Evolutionary conservation across 1,140 invertebrate species (phyloP).

Genomic region (Xylocopa sonorina): DNA sequence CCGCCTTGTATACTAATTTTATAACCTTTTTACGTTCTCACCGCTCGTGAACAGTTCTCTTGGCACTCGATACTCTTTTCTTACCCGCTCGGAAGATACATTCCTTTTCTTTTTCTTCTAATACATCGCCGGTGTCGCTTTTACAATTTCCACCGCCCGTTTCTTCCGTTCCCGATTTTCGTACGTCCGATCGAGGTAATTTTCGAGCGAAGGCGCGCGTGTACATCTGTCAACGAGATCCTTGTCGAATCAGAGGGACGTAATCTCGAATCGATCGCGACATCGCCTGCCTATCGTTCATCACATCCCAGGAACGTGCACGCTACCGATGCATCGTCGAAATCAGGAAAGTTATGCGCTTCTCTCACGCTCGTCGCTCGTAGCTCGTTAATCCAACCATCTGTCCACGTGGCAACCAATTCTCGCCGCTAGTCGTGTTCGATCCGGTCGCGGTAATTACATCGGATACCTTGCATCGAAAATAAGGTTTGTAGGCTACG

Average conservation of each 20-base stretch:
- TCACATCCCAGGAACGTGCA: not conserved
- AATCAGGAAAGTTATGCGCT: slow-evolving; percentile 15
- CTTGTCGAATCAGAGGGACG: not conserved
- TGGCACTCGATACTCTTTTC: not conserved
- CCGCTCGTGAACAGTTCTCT: not conserved
- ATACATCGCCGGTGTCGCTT: no score
- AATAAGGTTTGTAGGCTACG: slow-evolving; percentile 5
- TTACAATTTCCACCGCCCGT: no score
- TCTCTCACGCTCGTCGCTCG: slow-evolving; percentile 26
- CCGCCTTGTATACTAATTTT: slow-evolving; percentile 66
- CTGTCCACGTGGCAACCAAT: not conserved
- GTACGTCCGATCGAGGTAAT: not conserved
- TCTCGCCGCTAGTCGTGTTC: not conserved
- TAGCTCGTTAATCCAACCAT: slow-evolving; percentile 27
- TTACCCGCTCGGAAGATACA: not conserved
- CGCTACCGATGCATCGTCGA: slow-evolving; percentile 23
- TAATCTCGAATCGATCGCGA: slow-evolving; percentile 1
- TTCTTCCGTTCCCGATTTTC: not conserved
- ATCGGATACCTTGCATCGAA: slow-evolving; percentile 15
- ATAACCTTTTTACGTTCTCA: slow-evolving; percentile 35
- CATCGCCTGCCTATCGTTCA: not conserved
- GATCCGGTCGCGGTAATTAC: slow-evolving; percentile 12
- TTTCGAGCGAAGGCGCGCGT: no score
- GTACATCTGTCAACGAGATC: not conserved
- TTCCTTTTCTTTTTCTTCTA: not conserved